Evolutionary conservation across 2,113 vertebrate genomes (phyloP), one percentile per base, ranked within the genome.

Genomic region (Otus sunia): DNA sequence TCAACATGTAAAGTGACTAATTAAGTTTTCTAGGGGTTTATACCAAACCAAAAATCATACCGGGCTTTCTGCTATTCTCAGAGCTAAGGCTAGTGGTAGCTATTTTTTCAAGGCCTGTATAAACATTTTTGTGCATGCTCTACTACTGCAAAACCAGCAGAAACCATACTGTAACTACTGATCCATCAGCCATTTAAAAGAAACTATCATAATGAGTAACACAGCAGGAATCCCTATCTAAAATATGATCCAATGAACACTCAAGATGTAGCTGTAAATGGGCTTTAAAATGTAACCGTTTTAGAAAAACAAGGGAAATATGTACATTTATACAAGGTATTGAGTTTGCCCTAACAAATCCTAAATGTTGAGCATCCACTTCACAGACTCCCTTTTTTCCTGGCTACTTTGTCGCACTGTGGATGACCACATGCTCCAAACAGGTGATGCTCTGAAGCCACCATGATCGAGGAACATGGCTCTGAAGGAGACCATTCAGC

Each of bases 391-490:
- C 59, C 23, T 85, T 55, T 66, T n/a, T 25, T 37, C 49, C 41
- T 23, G 25, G 15, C 25, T 78, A 37, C 37, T 29, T 36, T 34
- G 21, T 14, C 50, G 56, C 2, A 0, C 23, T 36, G 18, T 21
- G 25, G 45, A 55, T 4, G 23, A 76, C 10, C 25, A 53, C 10
- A 3, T 0, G 5, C 22, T 23, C 75, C 3, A 1, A 66, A 26
- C 5, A 32, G 45, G 29, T 0, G 3, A 72, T 37, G 53, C 47
- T 66, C 62, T 43, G 30, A 36, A 79, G 73, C 10, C 43, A 53
- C 56, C 56, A 17, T 0, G 16, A 29, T 2, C 0, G 0, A 67
- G 26, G 29, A 36, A 5, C 19, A 7, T 2, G 22, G 7, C 36
- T 29, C 3, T 1, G 27, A 45, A 30, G 16, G 1, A 82, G 47